These are phyloP conservation scores for Delichon dasypus DNA, from an alignment of 2,797 vertebrate genomes.

Conservation along the genomic window DNA sequence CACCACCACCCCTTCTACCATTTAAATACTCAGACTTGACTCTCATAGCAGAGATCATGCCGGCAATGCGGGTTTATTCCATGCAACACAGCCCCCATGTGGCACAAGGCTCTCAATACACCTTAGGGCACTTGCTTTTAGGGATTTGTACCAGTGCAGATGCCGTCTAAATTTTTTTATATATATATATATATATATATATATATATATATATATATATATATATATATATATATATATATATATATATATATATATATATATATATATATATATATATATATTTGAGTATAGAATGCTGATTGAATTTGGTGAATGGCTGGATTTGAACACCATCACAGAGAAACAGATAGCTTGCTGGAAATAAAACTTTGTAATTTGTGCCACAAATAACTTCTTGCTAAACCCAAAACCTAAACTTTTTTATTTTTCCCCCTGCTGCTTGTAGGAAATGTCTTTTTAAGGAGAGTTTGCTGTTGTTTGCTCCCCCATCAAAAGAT, in stretches of 20 bases:
- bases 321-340: neutral
- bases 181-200: neutral
- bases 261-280: too few species aligned
- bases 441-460: neutral
- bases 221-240: neutral
- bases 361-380: neutral
- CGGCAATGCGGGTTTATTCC: neutral
- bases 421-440: neutral
- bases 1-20: too few species aligned
- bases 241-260: neutral
- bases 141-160: neutral
- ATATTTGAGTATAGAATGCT: neutral
- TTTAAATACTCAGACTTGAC: neutral
- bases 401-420: neutral
- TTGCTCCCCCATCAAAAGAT: neutral
- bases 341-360: neutral
- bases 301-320: neutral
- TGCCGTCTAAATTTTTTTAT: neutral
- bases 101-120: neutral
- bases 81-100: neutral
- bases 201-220: too few species aligned
- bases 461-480: neutral
- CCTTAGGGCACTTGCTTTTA: accelerated
- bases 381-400: neutral
- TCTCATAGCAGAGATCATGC: neutral